These are phyloP conservation scores for Crocodylus rhombifer DNA, from an alignment of 2,797 vertebrate species.

Conservation along the genomic window DNA sequence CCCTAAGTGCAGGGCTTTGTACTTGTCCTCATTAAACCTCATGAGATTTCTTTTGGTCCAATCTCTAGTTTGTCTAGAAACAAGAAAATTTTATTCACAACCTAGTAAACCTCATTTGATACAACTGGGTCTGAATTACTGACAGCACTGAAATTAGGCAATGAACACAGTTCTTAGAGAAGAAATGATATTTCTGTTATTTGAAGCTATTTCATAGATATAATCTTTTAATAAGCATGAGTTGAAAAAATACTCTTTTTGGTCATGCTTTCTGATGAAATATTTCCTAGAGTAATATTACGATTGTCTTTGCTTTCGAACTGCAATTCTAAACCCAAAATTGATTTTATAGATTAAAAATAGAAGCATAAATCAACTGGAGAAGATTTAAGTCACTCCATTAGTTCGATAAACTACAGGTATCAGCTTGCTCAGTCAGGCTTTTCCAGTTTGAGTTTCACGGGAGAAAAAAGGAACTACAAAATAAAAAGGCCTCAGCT, in stretches of 20 bases:
- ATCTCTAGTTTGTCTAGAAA: neutral
- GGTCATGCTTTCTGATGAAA: neutral
- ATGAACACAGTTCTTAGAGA: neutral
- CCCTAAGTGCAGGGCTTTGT: no score
- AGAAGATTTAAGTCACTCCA: neutral
- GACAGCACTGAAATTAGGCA: slow-evolving; percentile 2
- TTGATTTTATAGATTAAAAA: neutral
- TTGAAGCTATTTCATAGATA: accelerated
- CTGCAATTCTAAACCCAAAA: neutral
- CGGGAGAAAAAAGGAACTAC: neutral
- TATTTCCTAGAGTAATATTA: neutral
- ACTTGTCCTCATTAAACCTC: no score
- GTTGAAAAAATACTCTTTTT: neutral
- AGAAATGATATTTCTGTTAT: neutral
- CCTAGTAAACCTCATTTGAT: neutral
- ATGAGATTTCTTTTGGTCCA: no score
- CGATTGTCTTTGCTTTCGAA: neutral
- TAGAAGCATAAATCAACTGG: neutral
- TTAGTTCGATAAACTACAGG: neutral
- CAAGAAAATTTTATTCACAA: neutral
- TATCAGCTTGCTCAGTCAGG: neutral
- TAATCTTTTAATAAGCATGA: neutral
- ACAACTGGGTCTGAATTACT: neutral
- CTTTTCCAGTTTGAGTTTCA: neutral
- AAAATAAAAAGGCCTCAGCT: neutral